phyloP scores from a whole-genome alignment of 2,888 invertebrate genomes.

The Sympetrum striolatum region DNA sequence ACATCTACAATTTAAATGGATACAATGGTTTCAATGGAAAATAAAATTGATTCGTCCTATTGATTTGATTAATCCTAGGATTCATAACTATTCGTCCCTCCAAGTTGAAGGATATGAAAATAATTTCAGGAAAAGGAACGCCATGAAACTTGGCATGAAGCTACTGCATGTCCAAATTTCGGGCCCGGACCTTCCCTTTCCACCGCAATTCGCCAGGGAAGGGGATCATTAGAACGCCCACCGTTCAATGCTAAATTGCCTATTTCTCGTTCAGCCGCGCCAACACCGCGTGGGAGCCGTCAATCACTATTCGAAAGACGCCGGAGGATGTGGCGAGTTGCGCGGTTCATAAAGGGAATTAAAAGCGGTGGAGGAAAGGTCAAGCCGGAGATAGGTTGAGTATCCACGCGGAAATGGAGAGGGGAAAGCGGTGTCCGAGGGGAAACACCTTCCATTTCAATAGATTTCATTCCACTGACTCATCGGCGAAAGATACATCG shows the following conservation, averaged over 20 bases:
- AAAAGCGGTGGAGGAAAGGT: background rate
- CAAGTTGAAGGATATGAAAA: too few species aligned
- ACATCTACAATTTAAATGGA: too few species aligned
- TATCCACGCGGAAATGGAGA: background rate
- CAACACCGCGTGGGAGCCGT: background rate
- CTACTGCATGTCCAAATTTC: background rate
- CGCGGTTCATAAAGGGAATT: background rate
- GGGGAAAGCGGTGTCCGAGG: background rate
- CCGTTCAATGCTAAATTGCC: background rate
- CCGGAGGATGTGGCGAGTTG: background rate
- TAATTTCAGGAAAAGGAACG: background rate
- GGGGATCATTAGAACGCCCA: background rate
- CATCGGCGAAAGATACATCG: too few species aligned
- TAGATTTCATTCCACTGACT: too few species aligned
- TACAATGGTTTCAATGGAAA: too few species aligned
- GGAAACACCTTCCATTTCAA: too few species aligned
- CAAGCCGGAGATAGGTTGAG: background rate
- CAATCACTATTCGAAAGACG: background rate
- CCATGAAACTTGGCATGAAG: background rate
- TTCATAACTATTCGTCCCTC: too few species aligned
- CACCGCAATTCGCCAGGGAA: background rate
- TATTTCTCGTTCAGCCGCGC: background rate
- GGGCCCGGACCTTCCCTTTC: background rate
- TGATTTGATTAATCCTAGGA: too few species aligned
- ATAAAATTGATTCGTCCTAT: too few species aligned